phyloP scores from a whole-genome alignment of 2,797 vertebrate species.

The Cyprinodon diabolis region DNA sequence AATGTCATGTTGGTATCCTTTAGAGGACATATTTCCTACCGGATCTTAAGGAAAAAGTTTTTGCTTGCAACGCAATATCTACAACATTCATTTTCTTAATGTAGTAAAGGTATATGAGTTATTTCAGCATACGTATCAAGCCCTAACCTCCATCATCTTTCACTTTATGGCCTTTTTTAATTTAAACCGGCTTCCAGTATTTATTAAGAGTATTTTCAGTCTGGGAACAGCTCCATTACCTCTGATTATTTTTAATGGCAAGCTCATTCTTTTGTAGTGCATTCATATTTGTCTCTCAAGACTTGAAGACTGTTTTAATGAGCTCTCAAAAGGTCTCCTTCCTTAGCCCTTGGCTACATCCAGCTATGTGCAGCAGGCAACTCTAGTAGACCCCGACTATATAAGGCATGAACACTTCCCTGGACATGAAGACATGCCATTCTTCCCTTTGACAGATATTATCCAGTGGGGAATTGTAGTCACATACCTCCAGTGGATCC shows the following conservation, averaged over 20 bases:
- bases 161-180: constrained; percentile 22
- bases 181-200: constrained; percentile 37
- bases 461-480: constrained; percentile 65
- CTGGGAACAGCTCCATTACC: constrained; percentile 54
- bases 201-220: constrained; percentile 46
- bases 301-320: constrained; percentile 73
- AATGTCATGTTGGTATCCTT: constrained; percentile 46
- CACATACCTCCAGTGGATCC: constrained; percentile 45
- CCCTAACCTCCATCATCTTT: background rate
- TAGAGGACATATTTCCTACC: constrained; percentile 37
- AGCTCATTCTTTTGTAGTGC: constrained; percentile 46
- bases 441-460: constrained; percentile 78
- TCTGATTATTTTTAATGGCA: constrained; percentile 68
- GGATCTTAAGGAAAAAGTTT: constrained; percentile 58
- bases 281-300: constrained; percentile 68
- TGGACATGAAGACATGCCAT: constrained; percentile 78
- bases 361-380: constrained; percentile 69
- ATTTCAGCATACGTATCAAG: constrained; percentile 18
- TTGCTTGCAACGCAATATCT: constrained; percentile 19
- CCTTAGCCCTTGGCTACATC: constrained; percentile 68
- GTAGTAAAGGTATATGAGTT: constrained; percentile 12
- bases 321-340: constrained; percentile 76
- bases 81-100: constrained; percentile 32
- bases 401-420: constrained; percentile 79
- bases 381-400: constrained; percentile 72